These are phyloP conservation scores for Pheosia gnoma DNA, from an alignment of 2,888 invertebrate species.

Conservation along the genomic window DNA sequence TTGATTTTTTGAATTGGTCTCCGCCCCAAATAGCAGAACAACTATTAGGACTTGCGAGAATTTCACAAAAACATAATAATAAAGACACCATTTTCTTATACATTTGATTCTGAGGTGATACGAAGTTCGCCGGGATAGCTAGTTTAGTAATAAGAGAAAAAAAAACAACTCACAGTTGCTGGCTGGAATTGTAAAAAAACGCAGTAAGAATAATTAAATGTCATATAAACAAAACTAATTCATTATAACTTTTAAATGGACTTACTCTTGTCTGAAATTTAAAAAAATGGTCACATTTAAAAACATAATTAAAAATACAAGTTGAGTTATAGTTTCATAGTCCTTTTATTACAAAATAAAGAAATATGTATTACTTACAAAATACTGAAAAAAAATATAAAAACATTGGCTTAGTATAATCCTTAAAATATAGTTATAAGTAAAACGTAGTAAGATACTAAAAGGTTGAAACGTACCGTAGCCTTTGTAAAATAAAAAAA, in stretches of 20 bases:
- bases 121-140: too few relatives aligned
- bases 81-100: too few relatives aligned
- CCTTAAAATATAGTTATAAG: neutral
- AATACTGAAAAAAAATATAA: slow-evolving; percentile 9
- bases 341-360: neutral
- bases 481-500: slow-evolving; percentile 4
- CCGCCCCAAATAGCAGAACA: too few relatives aligned
- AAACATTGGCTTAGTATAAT: neutral
- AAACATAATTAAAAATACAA: too few relatives aligned
- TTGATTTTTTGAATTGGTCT: too few relatives aligned
- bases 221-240: neutral
- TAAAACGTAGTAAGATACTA: neutral
- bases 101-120: too few relatives aligned
- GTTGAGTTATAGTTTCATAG: too few relatives aligned
- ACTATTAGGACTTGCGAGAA: too few relatives aligned
- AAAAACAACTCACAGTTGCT: slow-evolving; percentile 23
- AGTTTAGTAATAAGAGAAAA: too few relatives aligned
- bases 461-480: slow-evolving; percentile 4
- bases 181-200: slow-evolving; percentile 18
- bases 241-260: neutral
- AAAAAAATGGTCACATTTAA: neutral
- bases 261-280: slow-evolving; percentile 5
- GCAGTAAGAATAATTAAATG: neutral
- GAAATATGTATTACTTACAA: slow-evolving; percentile 4
- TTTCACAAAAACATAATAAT: too few relatives aligned